A percentile compares a stretch with the other conserved stretches of the same genome.
Evolutionary conservation across 2,888 invertebrate genomes (phyloP).

Genomic region (Hypolimnas misippus): DNA sequence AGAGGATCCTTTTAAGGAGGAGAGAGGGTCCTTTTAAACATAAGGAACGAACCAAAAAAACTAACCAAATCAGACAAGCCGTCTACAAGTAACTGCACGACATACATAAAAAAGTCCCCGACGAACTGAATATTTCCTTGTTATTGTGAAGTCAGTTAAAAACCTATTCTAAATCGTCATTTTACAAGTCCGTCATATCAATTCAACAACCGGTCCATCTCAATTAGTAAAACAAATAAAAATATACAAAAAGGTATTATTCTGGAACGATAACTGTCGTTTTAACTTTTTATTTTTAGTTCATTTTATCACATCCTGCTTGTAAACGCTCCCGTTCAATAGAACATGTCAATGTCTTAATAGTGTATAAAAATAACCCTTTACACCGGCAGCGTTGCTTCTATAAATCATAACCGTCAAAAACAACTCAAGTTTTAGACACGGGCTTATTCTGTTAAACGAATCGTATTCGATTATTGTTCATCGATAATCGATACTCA

Average conservation of each 20-base stretch:
- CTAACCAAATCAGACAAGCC: too few species aligned
- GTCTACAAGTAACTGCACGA: too few species aligned
- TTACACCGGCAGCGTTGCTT: conserved; percentile 41
- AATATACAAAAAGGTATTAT: conserved; percentile 1
- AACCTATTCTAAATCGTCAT: too few species aligned
- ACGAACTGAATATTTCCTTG: too few species aligned
- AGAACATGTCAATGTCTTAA: conserved; percentile 46
- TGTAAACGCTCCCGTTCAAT: conserved; percentile 33
- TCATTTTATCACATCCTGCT: conserved; percentile 30
- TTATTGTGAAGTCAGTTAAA: too few species aligned
- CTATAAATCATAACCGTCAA: conserved; percentile 47
- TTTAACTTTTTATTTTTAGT: conserved; percentile 22
- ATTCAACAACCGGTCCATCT: background rate
- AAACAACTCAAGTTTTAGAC: conserved; percentile 35
- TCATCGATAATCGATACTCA: conserved; percentile 37
- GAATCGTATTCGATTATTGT: conserved; percentile 27
- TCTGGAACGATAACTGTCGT: conserved; percentile 4
- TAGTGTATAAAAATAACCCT: conserved; percentile 43
- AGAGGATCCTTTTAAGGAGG: too few species aligned
- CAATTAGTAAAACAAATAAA: background rate
- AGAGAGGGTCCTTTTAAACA: too few species aligned
- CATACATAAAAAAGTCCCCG: too few species aligned
- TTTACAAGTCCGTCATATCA: background rate
- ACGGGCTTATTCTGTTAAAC: conserved; percentile 46
- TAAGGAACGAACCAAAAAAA: too few species aligned